Conservation (phyloP, 2,888 invertebrate genomes). For the Junonia oenone region DNA sequence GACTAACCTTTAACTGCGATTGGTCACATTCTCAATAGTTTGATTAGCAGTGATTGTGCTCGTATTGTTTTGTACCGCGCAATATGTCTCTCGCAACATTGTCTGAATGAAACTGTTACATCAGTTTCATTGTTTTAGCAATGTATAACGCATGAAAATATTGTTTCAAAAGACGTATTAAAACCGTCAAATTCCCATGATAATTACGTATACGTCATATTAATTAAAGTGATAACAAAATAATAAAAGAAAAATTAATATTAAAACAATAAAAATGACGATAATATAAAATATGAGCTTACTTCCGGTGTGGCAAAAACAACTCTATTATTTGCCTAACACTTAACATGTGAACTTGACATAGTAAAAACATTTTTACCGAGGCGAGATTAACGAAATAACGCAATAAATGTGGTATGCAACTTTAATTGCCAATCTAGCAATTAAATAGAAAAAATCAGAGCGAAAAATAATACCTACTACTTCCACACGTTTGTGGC, state of each 20-base stretch:
- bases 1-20: constrained; percentile 26
- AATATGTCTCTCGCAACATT: constrained; percentile 45
- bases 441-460: constrained; percentile 7
- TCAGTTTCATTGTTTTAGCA: constrained; percentile 3
- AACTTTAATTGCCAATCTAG: not conserved
- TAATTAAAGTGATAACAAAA: not conserved
- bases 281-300: too few relatives aligned
- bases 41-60: constrained; percentile 38
- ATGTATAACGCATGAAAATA: constrained; percentile 2
- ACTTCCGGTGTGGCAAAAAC: not conserved
- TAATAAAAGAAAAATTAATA: not conserved
- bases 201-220: not conserved
- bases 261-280: too few relatives aligned
- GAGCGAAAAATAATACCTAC: constrained; percentile 13
- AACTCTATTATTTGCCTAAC: not conserved
- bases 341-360: not conserved
- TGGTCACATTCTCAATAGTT: constrained; percentile 28
- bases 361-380: not conserved
- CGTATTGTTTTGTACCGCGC: constrained; percentile 45
- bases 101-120: constrained; percentile 42
- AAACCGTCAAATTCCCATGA: not conserved
- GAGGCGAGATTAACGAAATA: not conserved
- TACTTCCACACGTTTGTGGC: not conserved
- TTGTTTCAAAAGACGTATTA: not conserved
- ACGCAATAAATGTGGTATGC: not conserved